phyloP scores from a whole-genome alignment of 1,140 invertebrate species.

The Maniola jurtina region DNA sequence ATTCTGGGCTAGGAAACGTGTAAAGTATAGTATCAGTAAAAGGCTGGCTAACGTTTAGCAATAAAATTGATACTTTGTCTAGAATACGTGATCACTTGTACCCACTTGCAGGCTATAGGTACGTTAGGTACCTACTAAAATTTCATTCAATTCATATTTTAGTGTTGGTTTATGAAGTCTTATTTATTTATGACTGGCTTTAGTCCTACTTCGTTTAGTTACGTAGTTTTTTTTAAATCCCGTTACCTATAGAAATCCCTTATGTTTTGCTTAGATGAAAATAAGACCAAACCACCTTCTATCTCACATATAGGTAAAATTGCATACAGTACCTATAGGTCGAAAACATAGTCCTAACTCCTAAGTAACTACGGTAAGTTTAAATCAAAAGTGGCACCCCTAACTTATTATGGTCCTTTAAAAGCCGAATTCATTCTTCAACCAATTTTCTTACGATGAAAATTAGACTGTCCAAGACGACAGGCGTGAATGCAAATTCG shows the following conservation, averaged over 20 bases:
- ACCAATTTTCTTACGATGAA: slow-evolving; percentile 21
- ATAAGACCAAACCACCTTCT: too few relatives aligned
- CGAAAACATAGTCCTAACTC: neutral
- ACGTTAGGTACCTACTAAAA: too few relatives aligned
- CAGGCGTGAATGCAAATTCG: slow-evolving; percentile 59
- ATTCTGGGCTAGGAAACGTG: slow-evolving; percentile 16
- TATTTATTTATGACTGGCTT: too few relatives aligned
- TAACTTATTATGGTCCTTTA: slow-evolving; percentile 20
- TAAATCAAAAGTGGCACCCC: slow-evolving; percentile 24
- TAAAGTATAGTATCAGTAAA: slow-evolving; percentile 1
- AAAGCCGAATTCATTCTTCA: slow-evolving; percentile 17
- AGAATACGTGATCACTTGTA: too few relatives aligned
- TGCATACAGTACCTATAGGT: neutral
- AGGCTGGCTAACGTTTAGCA: neutral
- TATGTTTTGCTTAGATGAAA: too few relatives aligned
- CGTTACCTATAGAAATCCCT: too few relatives aligned
- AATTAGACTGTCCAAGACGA: slow-evolving; percentile 47
- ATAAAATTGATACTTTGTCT: slow-evolving; percentile 3
- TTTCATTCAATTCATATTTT: too few relatives aligned
- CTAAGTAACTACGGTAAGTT: neutral
- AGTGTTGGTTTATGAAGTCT: too few relatives aligned
- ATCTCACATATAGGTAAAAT: too few relatives aligned
- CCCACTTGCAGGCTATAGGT: too few relatives aligned
- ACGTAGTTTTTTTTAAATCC: too few relatives aligned
- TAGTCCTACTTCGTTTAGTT: too few relatives aligned